phyloP scores from a whole-genome alignment of 2,113 vertebrate species.

The Elgaria multicarinata region DNA sequence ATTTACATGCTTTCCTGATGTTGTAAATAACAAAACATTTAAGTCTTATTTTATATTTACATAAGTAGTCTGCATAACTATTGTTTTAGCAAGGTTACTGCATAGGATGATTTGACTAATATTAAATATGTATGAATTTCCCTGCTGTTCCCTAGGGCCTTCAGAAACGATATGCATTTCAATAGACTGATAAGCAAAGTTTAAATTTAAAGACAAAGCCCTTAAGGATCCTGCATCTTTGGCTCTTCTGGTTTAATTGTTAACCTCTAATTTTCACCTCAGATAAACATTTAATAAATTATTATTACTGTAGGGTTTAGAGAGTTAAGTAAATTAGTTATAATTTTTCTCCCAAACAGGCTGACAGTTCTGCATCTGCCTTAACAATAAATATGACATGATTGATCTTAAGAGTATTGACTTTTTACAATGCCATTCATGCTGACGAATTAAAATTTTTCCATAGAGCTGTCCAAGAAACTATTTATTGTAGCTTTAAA shows the following conservation, averaged over 20 bases:
- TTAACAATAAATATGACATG: slow-evolving; percentile 27
- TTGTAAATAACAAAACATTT: slow-evolving; percentile 49
- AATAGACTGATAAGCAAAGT: slow-evolving; percentile 62
- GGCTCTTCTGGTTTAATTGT: slow-evolving; percentile 43
- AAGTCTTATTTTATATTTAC: slow-evolving; percentile 60
- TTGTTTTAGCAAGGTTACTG: slow-evolving; percentile 66
- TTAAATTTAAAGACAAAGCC: slow-evolving; percentile 64
- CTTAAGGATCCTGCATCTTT: slow-evolving; percentile 48
- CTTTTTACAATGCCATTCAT: slow-evolving; percentile 53
- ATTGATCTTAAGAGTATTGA: slow-evolving; percentile 51
- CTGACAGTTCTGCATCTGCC: slow-evolving; percentile 23
- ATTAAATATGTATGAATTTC: slow-evolving; percentile 73
- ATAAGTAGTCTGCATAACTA: slow-evolving; percentile 62
- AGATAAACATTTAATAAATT: slow-evolving; percentile 69
- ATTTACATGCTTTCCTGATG: slow-evolving; percentile 57
- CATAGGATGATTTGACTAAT: slow-evolving; percentile 69
- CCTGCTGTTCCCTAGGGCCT: slow-evolving; percentile 52
- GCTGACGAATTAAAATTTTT: slow-evolving; percentile 41
- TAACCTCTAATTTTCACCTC: slow-evolving; percentile 64
- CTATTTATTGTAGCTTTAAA: slow-evolving; percentile 41
- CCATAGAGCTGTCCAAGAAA: slow-evolving; percentile 35
- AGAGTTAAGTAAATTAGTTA: slow-evolving; percentile 62
- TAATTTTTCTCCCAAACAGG: slow-evolving; percentile 13
- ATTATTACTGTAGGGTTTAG: slow-evolving; percentile 56
- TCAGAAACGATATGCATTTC: slow-evolving; percentile 69